phyloP scores from a whole-genome alignment of 2,113 vertebrate genomes.

The Colius striatus region DNA sequence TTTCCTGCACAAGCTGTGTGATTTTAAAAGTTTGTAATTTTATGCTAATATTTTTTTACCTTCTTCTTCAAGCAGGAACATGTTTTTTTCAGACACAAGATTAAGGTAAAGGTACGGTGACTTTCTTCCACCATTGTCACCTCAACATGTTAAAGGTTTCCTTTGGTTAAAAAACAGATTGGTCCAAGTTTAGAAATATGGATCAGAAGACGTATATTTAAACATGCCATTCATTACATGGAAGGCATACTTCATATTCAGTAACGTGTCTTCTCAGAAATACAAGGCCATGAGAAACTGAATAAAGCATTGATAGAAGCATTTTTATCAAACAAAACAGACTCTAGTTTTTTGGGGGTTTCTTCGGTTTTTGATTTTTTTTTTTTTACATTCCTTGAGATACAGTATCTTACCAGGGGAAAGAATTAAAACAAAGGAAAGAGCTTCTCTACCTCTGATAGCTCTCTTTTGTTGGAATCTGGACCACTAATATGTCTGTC shows the following conservation, averaged over 20 bases:
- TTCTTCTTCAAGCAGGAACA: background rate
- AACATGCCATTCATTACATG: background rate
- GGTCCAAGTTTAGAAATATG: background rate
- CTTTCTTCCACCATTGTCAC: background rate
- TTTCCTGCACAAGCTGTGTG: background rate
- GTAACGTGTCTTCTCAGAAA: background rate
- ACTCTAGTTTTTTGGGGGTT: too few relatives aligned
- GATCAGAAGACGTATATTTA: background rate
- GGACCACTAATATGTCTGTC: background rate
- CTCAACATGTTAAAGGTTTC: background rate
- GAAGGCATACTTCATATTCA: background rate
- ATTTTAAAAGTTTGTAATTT: background rate
- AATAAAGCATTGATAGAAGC: background rate
- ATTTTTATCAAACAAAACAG: background rate
- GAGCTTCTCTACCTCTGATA: rapidly evolving
- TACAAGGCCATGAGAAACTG: background rate
- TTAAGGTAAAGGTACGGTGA: background rate
- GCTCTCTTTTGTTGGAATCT: background rate
- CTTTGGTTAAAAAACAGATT: background rate
- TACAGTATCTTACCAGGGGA: background rate
- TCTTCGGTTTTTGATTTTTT: background rate
- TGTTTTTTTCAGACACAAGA: background rate
- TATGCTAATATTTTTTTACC: background rate
- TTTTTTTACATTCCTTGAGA: too few relatives aligned
- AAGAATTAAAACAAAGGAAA: background rate